A percentile compares a stretch with the other conserved stretches of the same genome.
phyloP scores from a whole-genome alignment of 1,140 invertebrate species.

The Calosoma granatense region DNA sequence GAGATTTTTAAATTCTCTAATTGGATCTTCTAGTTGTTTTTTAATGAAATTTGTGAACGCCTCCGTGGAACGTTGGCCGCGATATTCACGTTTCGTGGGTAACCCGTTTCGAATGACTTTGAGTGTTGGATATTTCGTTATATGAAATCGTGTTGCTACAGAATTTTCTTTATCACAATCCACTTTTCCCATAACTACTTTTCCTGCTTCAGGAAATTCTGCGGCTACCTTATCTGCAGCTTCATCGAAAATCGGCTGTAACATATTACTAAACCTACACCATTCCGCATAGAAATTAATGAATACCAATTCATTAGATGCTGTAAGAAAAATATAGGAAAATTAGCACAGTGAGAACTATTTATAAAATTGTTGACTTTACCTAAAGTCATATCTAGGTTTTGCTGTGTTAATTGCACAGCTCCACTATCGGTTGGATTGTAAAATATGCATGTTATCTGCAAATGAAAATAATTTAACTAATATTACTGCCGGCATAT shows the following conservation, averaged over 20 bases:
- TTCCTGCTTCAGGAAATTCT: constrained; percentile 69
- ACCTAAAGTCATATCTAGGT: constrained; percentile 77
- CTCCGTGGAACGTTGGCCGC: constrained; percentile 70
- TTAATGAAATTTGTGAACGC: constrained; percentile 81
- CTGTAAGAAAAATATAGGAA: constrained; percentile 48
- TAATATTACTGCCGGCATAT: neutral
- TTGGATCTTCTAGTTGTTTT: constrained; percentile 85
- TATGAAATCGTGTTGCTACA: constrained; percentile 84
- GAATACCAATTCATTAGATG: constrained; percentile 89
- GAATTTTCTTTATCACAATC: constrained; percentile 87
- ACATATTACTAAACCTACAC: constrained; percentile 91
- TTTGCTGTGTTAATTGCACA: constrained; percentile 61
- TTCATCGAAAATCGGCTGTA: constrained; percentile 95
- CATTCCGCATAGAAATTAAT: constrained; percentile 99
- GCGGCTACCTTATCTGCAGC: constrained; percentile 76
- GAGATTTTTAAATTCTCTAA: constrained; percentile 64
- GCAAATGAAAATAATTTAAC: constrained; percentile 35
- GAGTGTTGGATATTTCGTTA: constrained; percentile 96
- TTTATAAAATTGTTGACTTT: constrained; percentile 29
- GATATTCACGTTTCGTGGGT: constrained; percentile 88
- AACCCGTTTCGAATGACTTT: constrained; percentile 94
- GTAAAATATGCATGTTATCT: constrained; percentile 54
- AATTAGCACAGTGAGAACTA: constrained; percentile 10
- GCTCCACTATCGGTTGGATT: constrained; percentile 63
- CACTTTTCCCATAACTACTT: constrained; percentile 90